Conservation (phyloP, 2,888 invertebrate genomes). For the Agonopterix arenella region DNA sequence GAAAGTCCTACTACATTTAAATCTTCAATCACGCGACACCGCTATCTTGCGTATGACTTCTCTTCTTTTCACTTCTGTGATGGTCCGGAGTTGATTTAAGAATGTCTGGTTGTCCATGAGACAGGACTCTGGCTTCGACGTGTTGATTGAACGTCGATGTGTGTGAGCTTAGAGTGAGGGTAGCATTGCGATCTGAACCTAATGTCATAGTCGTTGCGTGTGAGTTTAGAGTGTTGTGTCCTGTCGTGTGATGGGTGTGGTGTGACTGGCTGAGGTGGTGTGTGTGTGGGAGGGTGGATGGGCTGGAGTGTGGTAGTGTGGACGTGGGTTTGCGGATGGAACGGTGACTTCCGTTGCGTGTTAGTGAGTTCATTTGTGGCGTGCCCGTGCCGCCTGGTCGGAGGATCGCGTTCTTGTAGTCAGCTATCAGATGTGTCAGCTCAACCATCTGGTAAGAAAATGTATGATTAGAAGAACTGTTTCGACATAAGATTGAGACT, state of each 20-base stretch:
- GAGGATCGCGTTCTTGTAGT: constrained; percentile 94
- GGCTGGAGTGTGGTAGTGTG: constrained; percentile 62
- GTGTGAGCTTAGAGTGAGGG: constrained; percentile 55
- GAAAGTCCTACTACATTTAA: constrained; percentile 3
- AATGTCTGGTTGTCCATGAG: constrained; percentile 86
- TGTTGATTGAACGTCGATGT: constrained; percentile 51
- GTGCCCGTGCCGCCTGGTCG: constrained; percentile 85
- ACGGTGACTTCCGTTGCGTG: constrained; percentile 82
- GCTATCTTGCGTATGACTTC: constrained; percentile 55
- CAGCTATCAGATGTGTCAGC: constrained; percentile 92
- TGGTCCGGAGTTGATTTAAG: constrained; percentile 92
- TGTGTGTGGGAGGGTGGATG: constrained; percentile 55
- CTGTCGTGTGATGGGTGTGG: constrained; percentile 55
- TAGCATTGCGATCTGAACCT: constrained; percentile 50
- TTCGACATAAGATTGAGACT: too few relatives aligned
- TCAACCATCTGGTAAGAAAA: constrained; percentile 83
- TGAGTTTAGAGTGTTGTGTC: constrained; percentile 78
- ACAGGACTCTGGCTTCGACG: constrained; percentile 37
- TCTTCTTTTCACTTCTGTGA: constrained; percentile 68
- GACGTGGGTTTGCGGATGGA: constrained; percentile 67
- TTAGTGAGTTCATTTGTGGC: constrained; percentile 87
- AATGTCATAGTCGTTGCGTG: constrained; percentile 70
- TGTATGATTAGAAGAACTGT: too few relatives aligned
- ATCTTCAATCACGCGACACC: constrained; percentile 58
- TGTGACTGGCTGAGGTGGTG: constrained; percentile 37